Percentiles rank a stretch among this genome's conserved stretches.
phyloP scores from a whole-genome alignment of 2,888 invertebrate genomes.

The Drosophila silvestris region DNA sequence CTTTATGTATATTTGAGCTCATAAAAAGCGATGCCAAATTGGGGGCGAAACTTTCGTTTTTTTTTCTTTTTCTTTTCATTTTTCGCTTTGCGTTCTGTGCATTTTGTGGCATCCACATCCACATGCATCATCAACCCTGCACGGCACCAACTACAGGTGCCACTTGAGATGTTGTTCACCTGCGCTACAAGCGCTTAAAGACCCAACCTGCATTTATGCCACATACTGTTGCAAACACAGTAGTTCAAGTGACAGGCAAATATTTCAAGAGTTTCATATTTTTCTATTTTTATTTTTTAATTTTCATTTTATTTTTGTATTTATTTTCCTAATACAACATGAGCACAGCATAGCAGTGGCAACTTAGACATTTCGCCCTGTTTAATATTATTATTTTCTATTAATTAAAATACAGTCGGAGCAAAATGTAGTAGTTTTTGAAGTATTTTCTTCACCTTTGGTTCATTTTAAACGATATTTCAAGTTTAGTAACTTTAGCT shows the following conservation, averaged over 20 bases:
- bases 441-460: too few species aligned
- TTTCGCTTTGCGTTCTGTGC: constrained; percentile 49
- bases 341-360: neutral
- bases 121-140: constrained; percentile 37
- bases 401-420: neutral
- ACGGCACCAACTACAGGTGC: constrained; percentile 68
- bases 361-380: neutral
- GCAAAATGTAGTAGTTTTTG: neutral
- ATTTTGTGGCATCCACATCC: constrained; percentile 32
- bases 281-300: neutral
- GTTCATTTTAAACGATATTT: too few species aligned
- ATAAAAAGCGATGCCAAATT: constrained; percentile 72
- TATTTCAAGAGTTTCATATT: neutral
- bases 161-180: constrained; percentile 84
- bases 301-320: neutral
- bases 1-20: constrained; percentile 1
- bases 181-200: constrained; percentile 68
- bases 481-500: too few species aligned
- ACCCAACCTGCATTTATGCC: constrained; percentile 17
- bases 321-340: neutral
- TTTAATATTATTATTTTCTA: neutral
- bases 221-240: neutral
- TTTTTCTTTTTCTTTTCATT: constrained; percentile 37
- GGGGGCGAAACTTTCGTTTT: constrained; percentile 84
- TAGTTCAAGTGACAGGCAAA: neutral